Base-by-base conservation (phyloP, 2,888 invertebrate species). In the Cryptocephalus moraei region DNA sequence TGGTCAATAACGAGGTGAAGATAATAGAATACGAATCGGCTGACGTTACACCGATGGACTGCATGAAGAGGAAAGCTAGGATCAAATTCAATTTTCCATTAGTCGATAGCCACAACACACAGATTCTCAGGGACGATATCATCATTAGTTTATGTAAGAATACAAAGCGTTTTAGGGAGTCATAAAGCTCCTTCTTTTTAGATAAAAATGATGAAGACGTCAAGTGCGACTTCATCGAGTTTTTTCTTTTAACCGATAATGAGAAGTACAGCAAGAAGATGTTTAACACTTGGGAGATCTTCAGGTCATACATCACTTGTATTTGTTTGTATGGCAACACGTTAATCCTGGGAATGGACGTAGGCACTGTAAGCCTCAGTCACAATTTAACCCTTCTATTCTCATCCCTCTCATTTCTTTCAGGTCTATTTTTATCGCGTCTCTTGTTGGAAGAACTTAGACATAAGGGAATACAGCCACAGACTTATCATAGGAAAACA, bases 241-340 rank as follows among this genome's bases (percentile, higher is more conserved):
- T 71, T 41, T 66, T 68, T 43, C 64, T 71, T 39, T 50, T 71
- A 41, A 64, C 63, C 9, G 56, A 59, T n/a, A 58, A 61, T 12
- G 56, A 62, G 36, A 56, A 61, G 44, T 64, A 62, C 50, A 63
- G 66, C 36, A 66, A 67, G 46, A 70, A 69, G 55, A 55, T 68
- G 46, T 71, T 68, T 49, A 65, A 67, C 42, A 63, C 64, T 33
- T 69, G 66, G 64, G 64, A 66, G 43, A 63, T 64, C 22, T 64
- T 70, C 38, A 56, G 58, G 11, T 62, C 66, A 13, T 62, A 62
- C 36, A 68, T 71, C 33, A 67, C 68, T 6, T 68, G 68, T 52
- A 65, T 69, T 56, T 68, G 58, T 53, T 50, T 70, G 4, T 70
- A 69, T 57, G 70, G 69, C 12, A 69, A 69, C 48, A 69, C 68